phyloP scores from a whole-genome alignment of 2,888 invertebrate genomes.

The Dascillus cervinus region DNA sequence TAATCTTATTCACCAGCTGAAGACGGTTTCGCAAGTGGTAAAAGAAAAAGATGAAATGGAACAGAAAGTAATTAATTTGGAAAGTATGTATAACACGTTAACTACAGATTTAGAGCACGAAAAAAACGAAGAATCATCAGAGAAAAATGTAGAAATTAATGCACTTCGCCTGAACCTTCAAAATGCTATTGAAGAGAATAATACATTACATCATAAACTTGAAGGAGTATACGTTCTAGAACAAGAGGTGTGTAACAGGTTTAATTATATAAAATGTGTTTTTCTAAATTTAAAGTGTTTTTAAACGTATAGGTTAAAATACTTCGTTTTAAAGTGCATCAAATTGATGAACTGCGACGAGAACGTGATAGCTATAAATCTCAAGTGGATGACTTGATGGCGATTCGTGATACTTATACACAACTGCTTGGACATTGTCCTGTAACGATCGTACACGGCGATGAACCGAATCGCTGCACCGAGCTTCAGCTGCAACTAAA shows the following conservation, averaged over 20 bases:
- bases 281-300: not conserved
- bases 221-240: constrained; percentile 4
- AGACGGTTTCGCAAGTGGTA: not conserved
- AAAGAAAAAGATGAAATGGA: constrained; percentile 6
- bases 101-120: not conserved
- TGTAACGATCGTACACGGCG: not conserved
- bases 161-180: constrained; percentile 3
- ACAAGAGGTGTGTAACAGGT: too few species aligned
- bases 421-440: constrained; percentile 9
- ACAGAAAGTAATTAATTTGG: constrained; percentile 1
- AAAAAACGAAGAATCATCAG: not conserved
- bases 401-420: constrained; percentile 7
- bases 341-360: constrained; percentile 2
- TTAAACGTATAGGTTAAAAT: not conserved
- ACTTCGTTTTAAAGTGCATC: not conserved
- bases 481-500: too few species aligned
- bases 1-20: constrained; percentile 2
- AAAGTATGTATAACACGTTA: not conserved
- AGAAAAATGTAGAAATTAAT: not conserved
- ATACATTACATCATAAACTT: constrained; percentile 3
- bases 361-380: constrained; percentile 13
- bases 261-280: too few species aligned
- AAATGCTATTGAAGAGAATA: constrained; percentile 3
- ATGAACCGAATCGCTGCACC: too few species aligned
- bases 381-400: constrained; percentile 9